Evolutionary conservation across 2,797 vertebrate species (phyloP), one percentile per base, ranked within the genome.

Genomic region (Anolis apletophallus): DNA sequence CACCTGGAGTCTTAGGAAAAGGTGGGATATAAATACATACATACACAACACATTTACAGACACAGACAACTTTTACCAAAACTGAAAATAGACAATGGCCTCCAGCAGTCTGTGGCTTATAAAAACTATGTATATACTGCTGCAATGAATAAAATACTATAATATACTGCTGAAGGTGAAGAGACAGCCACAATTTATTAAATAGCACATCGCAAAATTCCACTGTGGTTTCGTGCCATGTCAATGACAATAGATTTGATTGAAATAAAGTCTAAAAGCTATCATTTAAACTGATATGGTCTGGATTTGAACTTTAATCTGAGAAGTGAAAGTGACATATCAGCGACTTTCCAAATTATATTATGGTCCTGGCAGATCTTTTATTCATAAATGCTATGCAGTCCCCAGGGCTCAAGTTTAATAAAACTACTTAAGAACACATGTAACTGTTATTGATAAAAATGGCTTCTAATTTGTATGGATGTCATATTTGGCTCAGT

Each of bases 141-240:
- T 71, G 84, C 69, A 16, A n/a, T 0, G 1, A 78, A 23, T 89
- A 40, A 83, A 77, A 83, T 16, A 61, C 36, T 14, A 61, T 29
- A 78, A 88, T 73, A 32, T 77, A 79, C 2, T 88, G 92, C 64
- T 71, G 10, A 2, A 90, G 89, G 88, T 73, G n/a, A 93, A 91
- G 90, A 93, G 81, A 92, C 91, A 93, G 79, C 89, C 80, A 87
- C 81, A 90, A 88, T 87, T 91, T 94, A 90, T 91, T 90, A 93
- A 0, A 0, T 52, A 88, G 84, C 54, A 91, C 91, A 91, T 83
- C 3, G 91, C 88, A 93, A 83, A 90, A 85, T 90, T 87, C 84
- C 75, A 50, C 88, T 92, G 88, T 89, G 90, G 83, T 19, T 12
- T 86, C 90, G 3, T 85, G 93, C 78, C 78, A 92, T 54, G 85